A percentile compares a stretch with the other conserved stretches of the same genome.
phyloP scores from a whole-genome alignment of 2,888 invertebrate species.

The Drosophila suboccidentalis region DNA sequence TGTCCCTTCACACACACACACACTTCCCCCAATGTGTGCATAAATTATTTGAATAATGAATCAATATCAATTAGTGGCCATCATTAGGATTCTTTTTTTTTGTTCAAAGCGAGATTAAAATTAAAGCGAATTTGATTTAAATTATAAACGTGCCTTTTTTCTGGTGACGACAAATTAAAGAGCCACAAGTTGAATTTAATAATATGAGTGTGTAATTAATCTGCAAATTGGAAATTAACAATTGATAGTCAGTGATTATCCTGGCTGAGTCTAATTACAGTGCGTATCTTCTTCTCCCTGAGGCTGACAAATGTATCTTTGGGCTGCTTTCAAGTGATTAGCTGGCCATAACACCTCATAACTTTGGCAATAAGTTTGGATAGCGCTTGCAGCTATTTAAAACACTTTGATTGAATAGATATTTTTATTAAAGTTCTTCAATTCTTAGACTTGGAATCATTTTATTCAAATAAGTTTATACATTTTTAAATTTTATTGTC shows the following conservation, averaged over 20 bases:
- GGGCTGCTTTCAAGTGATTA: background rate
- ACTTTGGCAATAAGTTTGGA: background rate
- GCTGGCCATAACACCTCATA: background rate
- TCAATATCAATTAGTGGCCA: slow-evolving; percentile 48
- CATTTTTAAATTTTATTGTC: background rate
- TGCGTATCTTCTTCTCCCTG: background rate
- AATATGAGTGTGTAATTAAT: background rate
- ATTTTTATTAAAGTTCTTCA: background rate
- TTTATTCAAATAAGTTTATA: too few species aligned
- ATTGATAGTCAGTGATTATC: slow-evolving; percentile 5
- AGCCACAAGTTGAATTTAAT: slow-evolving; percentile 5
- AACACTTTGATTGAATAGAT: background rate
- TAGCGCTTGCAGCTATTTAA: too few species aligned
- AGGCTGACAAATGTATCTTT: background rate
- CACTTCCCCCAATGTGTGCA: background rate
- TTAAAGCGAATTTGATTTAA: slow-evolving; percentile 31
- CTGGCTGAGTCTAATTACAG: background rate
- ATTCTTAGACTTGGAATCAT: background rate
- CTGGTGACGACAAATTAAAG: slow-evolving; percentile 8
- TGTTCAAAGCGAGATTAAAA: slow-evolving; percentile 16
- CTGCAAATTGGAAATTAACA: slow-evolving; percentile 4
- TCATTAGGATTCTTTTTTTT: slow-evolving; percentile 11
- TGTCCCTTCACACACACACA: background rate
- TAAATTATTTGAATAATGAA: slow-evolving; percentile 27
- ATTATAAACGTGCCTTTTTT: background rate